Base-by-base conservation (phyloP, 1,140 invertebrate genomes). In the Brachionus rubens region DNA sequence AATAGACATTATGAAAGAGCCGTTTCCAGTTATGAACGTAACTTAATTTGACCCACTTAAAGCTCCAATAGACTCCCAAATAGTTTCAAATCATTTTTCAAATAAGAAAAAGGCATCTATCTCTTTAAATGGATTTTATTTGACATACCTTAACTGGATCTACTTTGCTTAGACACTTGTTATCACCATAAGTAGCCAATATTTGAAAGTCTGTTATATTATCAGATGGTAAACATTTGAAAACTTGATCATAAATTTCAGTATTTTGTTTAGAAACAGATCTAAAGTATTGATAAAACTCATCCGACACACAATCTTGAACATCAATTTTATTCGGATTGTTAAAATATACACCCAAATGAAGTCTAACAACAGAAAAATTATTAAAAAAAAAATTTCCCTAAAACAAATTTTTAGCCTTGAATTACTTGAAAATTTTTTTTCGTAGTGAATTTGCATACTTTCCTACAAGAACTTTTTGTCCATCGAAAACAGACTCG, bases 361-460 rank as follows among this genome's bases (percentile, higher is more conserved):
- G 75, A 33, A 65, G 41, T 40, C 75, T 68, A 1, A 10, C 14
- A 14, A 30, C 7, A 33, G 30, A 3, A 24, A 36, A 7, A 3
- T 40, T 67, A 7, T 36, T 36, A 9, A 40, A 76, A 59, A 26
- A 19, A 19, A 3, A 28, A 54, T 12, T 56, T 76, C 24, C 7
- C 28, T 46, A 26, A 0, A 26, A 21, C 19, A 40, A 26, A 28
- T 41, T 26, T 59, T 10, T 59, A 26, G 10, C 4, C 6, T n/a
- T 36, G 4, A 40, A n/a, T 75, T n/a, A 75, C 68, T 56, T 75
- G 30, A 75, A 75, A 21, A 75, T 75, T 46, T 56, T 75, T 59
- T 56, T 52, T 41, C 75, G 16, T 41, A 76, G 24, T 47, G 52
- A 40, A 36, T 47, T 52, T 4, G 56, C 56, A 36, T 65, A 62